These are phyloP conservation scores for Pan troglodytes DNA, from an alignment of 2,113 vertebrate species.

Conservation along the genomic window NHGRI_mPanTro3-v2.1_pri NC_072398.2:48971501-48972000, in stretches of 20 bases:
- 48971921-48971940: not conserved
- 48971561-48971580: accelerated
- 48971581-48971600: accelerated
- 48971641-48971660: not conserved
- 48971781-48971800: not conserved
- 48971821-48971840: accelerated
- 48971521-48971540: not conserved
- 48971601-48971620: not conserved
- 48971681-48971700: not conserved
- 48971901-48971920: not conserved
- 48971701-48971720: not conserved
- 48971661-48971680: too few relatives aligned
- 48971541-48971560: not conserved
- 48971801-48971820: too few relatives aligned
- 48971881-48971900: too few relatives aligned
- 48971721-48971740: not conserved
- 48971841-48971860: not conserved
- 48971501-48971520: not conserved
- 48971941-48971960: not conserved
- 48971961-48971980: not conserved
- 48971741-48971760: not conserved
- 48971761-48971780: not conserved
- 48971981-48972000: not conserved
- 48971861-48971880: too few relatives aligned
- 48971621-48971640: accelerated